Conservation (phyloP, 64 coral and sea anemone genomes). For the Porites lutea region DNA sequence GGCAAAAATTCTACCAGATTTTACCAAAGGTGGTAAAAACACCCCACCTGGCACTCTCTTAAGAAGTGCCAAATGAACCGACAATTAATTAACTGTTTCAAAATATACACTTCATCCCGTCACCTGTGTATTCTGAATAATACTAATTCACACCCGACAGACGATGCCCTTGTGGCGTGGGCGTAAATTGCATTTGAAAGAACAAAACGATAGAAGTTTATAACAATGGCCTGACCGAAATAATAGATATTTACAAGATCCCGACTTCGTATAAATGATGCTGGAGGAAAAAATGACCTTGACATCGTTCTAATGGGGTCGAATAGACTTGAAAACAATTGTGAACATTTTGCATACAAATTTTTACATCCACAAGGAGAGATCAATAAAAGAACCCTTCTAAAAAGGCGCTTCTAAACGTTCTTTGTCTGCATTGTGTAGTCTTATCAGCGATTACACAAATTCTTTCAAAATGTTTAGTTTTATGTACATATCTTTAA, state of each 20-base stretch:
- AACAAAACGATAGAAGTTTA: not conserved
- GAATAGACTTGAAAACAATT: not conserved
- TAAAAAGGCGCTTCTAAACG: not conserved
- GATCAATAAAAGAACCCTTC: not conserved
- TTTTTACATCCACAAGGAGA: not conserved
- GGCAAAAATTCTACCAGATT: too few species aligned
- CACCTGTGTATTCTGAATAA: too few species aligned
- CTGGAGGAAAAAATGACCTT: not conserved
- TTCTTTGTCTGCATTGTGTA: too few species aligned
- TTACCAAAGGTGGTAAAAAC: too few species aligned
- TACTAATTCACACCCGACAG: not conserved
- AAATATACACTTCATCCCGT: too few species aligned
- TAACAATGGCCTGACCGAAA: not conserved
- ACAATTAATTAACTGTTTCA: not conserved
- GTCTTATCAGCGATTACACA: too few species aligned
- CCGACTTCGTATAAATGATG: not conserved
- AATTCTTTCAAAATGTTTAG: too few species aligned
- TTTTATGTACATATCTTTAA: not conserved
- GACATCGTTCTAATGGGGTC: not conserved
- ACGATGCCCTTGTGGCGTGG: not conserved
- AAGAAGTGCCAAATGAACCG: not conserved
- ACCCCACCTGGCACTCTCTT: too few species aligned
- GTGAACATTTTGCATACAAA: not conserved
- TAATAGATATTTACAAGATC: slow-evolving; percentile 10
- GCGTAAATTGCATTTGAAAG: not conserved